Conservation (phyloP, 2,797 vertebrate genomes). For the Semotilus atromaculatus region DNA sequence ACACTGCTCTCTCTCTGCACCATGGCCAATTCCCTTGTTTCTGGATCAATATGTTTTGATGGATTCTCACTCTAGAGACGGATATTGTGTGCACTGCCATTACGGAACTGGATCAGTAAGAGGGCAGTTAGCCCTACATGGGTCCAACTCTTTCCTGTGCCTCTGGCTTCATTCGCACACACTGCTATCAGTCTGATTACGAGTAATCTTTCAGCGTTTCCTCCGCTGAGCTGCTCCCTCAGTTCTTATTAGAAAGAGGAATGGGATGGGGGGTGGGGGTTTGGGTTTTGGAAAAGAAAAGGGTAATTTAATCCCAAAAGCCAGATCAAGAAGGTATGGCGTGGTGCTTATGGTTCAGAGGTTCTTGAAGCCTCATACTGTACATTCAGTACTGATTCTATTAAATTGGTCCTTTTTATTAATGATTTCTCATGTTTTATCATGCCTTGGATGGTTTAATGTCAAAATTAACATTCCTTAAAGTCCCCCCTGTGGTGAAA, state of each 20-base stretch:
- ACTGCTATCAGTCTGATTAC: slow-evolving; percentile 82
- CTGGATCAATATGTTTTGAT: slow-evolving; percentile 85
- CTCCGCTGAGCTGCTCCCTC: slow-evolving; percentile 76
- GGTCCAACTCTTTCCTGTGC: slow-evolving; percentile 72
- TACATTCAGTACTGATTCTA: background rate
- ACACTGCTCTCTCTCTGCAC: slow-evolving; percentile 76
- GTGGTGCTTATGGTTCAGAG: background rate
- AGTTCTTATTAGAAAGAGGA: slow-evolving; percentile 76
- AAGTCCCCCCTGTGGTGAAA: no score
- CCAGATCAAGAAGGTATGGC: background rate
- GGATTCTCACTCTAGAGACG: slow-evolving; percentile 80
- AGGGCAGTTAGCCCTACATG: slow-evolving; percentile 85
- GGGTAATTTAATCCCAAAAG: slow-evolving; percentile 28
- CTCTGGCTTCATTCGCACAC: slow-evolving; percentile 80
- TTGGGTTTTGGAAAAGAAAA: slow-evolving; percentile 14
- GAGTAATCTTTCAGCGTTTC: slow-evolving; percentile 82
- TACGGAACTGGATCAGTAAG: slow-evolving; percentile 68
- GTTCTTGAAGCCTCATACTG: slow-evolving; percentile 9
- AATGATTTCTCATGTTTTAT: background rate
- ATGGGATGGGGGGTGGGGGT: slow-evolving; percentile 54
- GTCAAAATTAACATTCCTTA: background rate
- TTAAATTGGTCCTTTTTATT: background rate
- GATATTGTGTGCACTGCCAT: slow-evolving; percentile 84
- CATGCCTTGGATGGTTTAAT: background rate
- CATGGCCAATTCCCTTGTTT: slow-evolving; percentile 82